phyloP scores from a whole-genome alignment of 2,113 vertebrate species.

The Blennius ocellaris region DNA sequence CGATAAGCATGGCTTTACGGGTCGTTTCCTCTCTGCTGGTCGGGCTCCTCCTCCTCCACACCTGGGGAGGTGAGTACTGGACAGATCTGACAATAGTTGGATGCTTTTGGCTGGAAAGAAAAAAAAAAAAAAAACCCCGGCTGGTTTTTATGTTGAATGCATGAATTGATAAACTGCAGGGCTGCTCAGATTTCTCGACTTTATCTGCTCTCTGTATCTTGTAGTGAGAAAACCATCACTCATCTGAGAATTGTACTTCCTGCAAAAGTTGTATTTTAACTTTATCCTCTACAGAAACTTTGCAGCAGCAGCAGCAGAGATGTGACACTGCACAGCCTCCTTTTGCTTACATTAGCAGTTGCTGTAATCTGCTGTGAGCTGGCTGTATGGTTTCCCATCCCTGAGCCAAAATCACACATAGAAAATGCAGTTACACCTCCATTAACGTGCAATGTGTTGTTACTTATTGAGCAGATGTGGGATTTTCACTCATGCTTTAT shows the following conservation, averaged over 20 bases:
- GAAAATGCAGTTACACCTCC: background rate
- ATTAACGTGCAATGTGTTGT: background rate
- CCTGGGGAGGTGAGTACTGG: conserved; percentile 76
- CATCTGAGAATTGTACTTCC: background rate
- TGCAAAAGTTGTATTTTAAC: conserved; percentile 6
- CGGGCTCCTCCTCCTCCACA: conserved; percentile 66
- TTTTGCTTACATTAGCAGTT: conserved; percentile 24
- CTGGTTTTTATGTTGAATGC: background rate
- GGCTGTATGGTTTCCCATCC: too few relatives aligned
- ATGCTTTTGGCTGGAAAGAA: background rate
- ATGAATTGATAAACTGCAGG: background rate
- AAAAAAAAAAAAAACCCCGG: too few relatives aligned
- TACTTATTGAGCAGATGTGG: background rate
- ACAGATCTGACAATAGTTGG: too few relatives aligned
- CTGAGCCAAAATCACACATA: background rate
- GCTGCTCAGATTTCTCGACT: background rate
- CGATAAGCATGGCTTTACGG: conserved; percentile 67
- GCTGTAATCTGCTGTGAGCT: background rate
- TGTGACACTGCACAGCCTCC: conserved; percentile 28
- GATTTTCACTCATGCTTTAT: background rate
- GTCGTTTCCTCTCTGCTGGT: conserved; percentile 47
- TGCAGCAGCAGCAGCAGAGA: conserved; percentile 26
- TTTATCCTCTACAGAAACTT: conserved; percentile 18
- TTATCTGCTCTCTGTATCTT: too few relatives aligned
- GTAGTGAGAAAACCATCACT: background rate